Percentiles rank a stretch among this genome's conserved stretches.
Conservation (phyloP, 2,797 vertebrate species). For the Lophotriccus pileatus region DNA sequence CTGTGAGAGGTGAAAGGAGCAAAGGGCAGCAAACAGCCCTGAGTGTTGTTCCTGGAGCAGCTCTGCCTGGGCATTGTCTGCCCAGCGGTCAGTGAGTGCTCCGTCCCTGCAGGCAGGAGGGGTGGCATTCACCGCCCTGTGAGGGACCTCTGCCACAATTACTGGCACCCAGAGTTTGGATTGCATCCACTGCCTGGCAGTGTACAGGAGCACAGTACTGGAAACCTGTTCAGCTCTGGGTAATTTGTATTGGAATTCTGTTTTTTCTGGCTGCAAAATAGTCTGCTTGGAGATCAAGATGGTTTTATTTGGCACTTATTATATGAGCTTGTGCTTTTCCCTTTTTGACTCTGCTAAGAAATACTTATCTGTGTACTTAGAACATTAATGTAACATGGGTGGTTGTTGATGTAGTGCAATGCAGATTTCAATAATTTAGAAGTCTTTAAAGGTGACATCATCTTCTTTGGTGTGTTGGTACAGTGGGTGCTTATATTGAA, state of each 20-base stretch:
- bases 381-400: background rate
- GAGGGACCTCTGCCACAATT: background rate
- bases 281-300: background rate
- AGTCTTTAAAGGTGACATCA: background rate
- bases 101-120: too few relatives aligned
- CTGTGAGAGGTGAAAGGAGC: background rate
- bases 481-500: background rate
- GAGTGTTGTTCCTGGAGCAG: background rate
- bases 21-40: background rate
- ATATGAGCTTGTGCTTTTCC: background rate
- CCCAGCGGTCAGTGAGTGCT: too few relatives aligned
- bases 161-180: background rate
- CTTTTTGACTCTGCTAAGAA: background rate
- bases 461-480: background rate
- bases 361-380: background rate
- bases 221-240: background rate
- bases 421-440: background rate
- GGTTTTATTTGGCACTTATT: background rate
- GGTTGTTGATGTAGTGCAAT: background rate
- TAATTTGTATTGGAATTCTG: background rate
- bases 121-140: background rate
- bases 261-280: background rate
- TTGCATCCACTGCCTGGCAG: background rate
- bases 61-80: background rate
- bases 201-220: background rate